Percentiles rank a stretch among this genome's conserved stretches.
Evolutionary conservation across 1,140 invertebrate genomes (phyloP).

Genomic region (Cyphomyrmex costatus): DNA sequence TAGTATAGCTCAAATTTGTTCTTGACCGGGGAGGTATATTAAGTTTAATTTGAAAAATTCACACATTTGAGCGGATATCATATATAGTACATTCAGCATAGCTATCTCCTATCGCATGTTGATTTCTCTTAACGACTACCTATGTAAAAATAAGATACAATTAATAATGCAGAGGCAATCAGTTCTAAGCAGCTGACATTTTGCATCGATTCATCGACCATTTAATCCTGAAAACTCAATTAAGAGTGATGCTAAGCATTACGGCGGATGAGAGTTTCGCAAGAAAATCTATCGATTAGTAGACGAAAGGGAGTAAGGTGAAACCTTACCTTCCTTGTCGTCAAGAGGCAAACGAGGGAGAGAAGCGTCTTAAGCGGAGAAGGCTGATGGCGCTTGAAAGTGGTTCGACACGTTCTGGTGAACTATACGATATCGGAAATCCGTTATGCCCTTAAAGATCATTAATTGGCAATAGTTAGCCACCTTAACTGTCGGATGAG

Average conservation of each 20-base stretch:
- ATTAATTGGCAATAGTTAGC: conserved; percentile 74
- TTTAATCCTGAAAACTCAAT: conserved; percentile 58
- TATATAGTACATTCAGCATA: neutral
- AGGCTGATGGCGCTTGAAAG: conserved; percentile 58
- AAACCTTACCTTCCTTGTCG: conserved; percentile 50
- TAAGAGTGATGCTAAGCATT: conserved; percentile 36
- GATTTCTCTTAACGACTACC: neutral
- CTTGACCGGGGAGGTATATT: no score
- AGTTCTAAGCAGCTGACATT: neutral
- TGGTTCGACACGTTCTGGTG: conserved; percentile 62
- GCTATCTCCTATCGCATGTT: neutral
- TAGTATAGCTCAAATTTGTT: no score
- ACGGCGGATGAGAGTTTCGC: conserved; percentile 31
- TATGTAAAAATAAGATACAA: neutral
- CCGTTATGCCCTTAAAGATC: conserved; percentile 73
- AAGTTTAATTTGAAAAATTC: no score
- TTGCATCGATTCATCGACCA: neutral
- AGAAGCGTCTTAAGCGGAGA: conserved; percentile 49
- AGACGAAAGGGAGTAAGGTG: conserved; percentile 52
- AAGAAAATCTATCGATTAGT: conserved; percentile 64
- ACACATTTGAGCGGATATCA: no score
- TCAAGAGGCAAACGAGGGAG: conserved; percentile 57
- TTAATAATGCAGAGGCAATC: neutral
- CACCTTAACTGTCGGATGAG: conserved; percentile 30
- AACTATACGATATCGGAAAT: conserved; percentile 77